Percentiles rank a stretch among this genome's conserved stretches.
Conservation (phyloP, 2,888 invertebrate genomes). For the Blastobasis lacticolella region DNA sequence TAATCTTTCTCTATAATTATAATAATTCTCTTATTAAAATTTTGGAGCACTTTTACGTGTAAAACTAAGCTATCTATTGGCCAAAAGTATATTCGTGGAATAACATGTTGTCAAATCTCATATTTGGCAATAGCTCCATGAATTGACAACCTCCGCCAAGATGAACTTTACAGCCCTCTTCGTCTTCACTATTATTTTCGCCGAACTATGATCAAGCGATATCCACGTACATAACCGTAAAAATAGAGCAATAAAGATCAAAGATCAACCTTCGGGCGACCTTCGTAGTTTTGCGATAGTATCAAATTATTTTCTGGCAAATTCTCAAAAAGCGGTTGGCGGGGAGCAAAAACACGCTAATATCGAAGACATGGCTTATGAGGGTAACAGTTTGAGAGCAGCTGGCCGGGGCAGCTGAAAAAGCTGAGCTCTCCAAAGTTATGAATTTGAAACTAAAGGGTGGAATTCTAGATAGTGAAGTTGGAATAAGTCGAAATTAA, state of each 20-base stretch:
- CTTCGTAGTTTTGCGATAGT: slow-evolving; percentile 4
- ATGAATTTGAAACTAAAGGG: neutral
- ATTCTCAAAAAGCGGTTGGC: slow-evolving; percentile 8
- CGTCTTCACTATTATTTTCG: neutral
- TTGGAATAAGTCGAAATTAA: too few species aligned
- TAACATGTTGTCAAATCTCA: neutral
- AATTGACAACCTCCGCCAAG: neutral
- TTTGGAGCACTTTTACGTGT: too few species aligned
- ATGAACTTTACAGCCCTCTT: neutral
- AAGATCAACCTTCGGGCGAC: neutral
- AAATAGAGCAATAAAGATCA: slow-evolving; percentile 1
- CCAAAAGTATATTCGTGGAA: neutral
- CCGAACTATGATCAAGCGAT: neutral
- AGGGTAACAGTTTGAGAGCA: neutral
- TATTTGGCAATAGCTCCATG: neutral
- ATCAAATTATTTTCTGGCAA: slow-evolving; percentile 16
- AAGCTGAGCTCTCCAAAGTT: neutral
- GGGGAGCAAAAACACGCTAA: slow-evolving; percentile 3
- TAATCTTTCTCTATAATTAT: too few species aligned
- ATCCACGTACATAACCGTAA: neutral
- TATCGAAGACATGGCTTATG: slow-evolving; percentile 2
- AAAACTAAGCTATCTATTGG: neutral
- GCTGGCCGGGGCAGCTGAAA: slow-evolving; percentile 1
- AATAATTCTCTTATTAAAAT: too few species aligned
- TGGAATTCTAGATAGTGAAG: too few species aligned